Percentiles rank a stretch among this genome's conserved stretches.
These are phyloP conservation scores for Xiphorhynchus erythropygius DNA, from an alignment of 2,797 vertebrate genomes.

Conservation along the genomic window DNA sequence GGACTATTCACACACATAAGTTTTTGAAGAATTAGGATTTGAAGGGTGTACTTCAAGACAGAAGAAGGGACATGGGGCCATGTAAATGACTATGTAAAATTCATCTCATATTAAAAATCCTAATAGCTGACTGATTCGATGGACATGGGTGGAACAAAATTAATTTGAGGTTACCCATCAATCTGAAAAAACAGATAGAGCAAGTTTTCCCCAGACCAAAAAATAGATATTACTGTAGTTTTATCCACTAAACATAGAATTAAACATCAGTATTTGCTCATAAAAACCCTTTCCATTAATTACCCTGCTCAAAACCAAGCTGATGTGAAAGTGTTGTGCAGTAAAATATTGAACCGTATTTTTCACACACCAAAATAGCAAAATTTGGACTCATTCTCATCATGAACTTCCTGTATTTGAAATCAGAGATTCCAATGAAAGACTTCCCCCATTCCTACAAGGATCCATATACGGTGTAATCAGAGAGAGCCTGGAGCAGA, in stretches of 20 bases:
- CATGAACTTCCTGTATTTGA: not conserved
- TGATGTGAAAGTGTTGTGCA: not conserved
- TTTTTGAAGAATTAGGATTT: not conserved
- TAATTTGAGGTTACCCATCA: not conserved
- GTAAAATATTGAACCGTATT: not conserved
- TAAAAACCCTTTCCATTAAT: not conserved
- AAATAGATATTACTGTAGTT: not conserved
- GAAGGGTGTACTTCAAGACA: not conserved
- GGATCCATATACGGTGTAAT: fast-evolving
- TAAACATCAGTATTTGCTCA: not conserved
- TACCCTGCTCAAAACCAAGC: not conserved
- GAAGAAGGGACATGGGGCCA: not conserved
- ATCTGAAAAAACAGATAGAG: not conserved
- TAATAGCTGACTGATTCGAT: not conserved
- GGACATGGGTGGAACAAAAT: not conserved
- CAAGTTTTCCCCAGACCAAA: not conserved
- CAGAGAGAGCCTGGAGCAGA: not conserved
- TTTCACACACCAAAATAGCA: not conserved
- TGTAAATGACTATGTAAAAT: not conserved
- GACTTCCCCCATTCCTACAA: not conserved
- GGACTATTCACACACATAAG: not conserved
- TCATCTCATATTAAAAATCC: not conserved
- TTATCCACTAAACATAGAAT: not conserved
- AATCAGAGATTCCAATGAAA: not conserved
- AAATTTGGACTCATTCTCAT: not conserved